Evolutionary conservation across 2,797 vertebrate species (phyloP), one percentile per base, ranked within the genome.

Genomic region (Fistularia commersonii): DNA sequence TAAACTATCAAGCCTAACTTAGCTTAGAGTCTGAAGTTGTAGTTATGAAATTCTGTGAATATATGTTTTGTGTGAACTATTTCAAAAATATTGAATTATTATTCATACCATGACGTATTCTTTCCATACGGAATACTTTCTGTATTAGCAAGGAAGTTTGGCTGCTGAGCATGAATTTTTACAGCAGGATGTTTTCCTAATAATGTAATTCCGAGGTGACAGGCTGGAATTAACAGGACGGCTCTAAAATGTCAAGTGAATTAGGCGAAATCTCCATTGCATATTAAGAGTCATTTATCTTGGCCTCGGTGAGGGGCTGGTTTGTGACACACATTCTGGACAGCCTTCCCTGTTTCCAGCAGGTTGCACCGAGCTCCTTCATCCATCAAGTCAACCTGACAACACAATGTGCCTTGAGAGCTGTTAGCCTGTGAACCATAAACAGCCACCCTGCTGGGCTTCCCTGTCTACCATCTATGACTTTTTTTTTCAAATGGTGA

Each of bases 171-270:
- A 23, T 23, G 23, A 23, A 23, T 23, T 23, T 23, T 23, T 23
- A 23, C 23, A 23, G 46, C 50, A 47, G 62, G 49, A 62, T 39
- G 23, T 64, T 42, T 65, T 61, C 65, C 57, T 74, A 55, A 56
- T 36, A 68, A 61, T 59, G 63, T 61, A 67, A 63, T 70, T 77
- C 61, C 43, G 36, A 15, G 70, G 41, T 55, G 66, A 75, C 8
- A 9, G 67, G 56, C 42, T 56, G 39, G 62, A 80, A 81, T 83
- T 86, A 80, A 75, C 8, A 9, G 67, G 56, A 41, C 54, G 39
- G 62, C 65, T 72, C 48, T 32, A 45, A 87, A 86, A 86, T 87
- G 82, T 82, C 83, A 87, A 79, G 69, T 44, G 77, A 77, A 82
- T 85, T 81, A 84, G 50, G 51, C 53, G 36, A 47, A 81, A 78